Evolutionary conservation across 2,797 vertebrate species (phyloP), one percentile per base, ranked within the genome.

Genomic region (Pygocentrus nattereri): DNA sequence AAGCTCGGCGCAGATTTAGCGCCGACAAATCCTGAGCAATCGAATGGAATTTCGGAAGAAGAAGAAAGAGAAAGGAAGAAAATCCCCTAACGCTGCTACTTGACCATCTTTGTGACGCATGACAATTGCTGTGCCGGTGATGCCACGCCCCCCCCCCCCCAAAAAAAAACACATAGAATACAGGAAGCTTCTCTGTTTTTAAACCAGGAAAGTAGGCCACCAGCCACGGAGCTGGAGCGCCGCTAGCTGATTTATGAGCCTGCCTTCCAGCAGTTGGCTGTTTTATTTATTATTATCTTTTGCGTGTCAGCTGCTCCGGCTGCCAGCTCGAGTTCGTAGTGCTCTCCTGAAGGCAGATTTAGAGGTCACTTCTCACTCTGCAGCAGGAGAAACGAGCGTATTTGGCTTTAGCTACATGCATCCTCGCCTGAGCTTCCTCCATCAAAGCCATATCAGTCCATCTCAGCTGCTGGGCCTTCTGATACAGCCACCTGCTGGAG

Each of bases 1-100:
- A 90, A 88, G 86, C 92, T 91, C 80, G 85, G 16, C 41, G 54
- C 81, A 90, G 88, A 91, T 92, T 88, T 90, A 79, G 21, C 23
- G 11, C 89, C 89, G 75, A 74, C 88, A 85, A 90, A 88, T 83
- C 81, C 76, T 61, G 38, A 81, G 78, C 11, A 71, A 72, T 79
- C 67, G 84, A 90, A 90, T 76, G 83, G 44, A 88, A 84, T 13
- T 70, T 83, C 47, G 72, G 31, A 38, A 64, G 25, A 38, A 64
- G 25, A 38, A 64, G 78, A 61, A 81, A 59, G 82, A 84, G 30
- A 59, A 75, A 68, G 52, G 83, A 74, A 78, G 52, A 77, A 71
- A 30, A 62, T 71, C 49, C 47, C 18, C 52, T 84, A 85, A 87
- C 86, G 81, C 85, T 78, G 79, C 77, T 79, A 87, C 81, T 89